These are phyloP conservation scores for Cyanoderma ruficeps DNA, from an alignment of 2,113 vertebrate species.

Conservation along the genomic window DNA sequence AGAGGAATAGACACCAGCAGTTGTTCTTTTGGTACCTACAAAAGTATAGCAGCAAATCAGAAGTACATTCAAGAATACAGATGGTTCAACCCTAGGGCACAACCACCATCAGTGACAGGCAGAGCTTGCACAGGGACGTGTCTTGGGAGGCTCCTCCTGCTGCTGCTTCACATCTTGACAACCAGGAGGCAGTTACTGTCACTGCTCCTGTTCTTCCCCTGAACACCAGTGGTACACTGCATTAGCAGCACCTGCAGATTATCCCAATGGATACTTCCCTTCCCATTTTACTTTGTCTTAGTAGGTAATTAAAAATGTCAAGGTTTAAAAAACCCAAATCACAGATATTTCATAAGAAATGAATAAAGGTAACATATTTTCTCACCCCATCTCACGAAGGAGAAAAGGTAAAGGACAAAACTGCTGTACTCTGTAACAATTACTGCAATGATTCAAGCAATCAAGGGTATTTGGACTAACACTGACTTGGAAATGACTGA, in stretches of 20 bases:
- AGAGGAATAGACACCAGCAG: slow-evolving; percentile 90
- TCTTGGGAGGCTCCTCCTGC: background rate
- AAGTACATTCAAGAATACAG: background rate
- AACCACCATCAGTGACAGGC: background rate
- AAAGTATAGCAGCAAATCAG: background rate
- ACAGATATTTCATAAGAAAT: background rate
- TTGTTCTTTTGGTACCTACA: slow-evolving; percentile 95
- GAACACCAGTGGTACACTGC: background rate
- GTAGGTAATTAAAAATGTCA: background rate
- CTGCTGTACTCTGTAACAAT: background rate
- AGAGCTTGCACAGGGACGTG: background rate
- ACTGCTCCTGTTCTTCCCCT: accelerated
- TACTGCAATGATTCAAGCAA: background rate
- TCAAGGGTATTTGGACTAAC: background rate
- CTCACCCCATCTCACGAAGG: background rate
- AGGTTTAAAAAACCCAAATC: background rate
- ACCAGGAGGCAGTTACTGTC: background rate
- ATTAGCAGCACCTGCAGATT: background rate
- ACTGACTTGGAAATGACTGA: background rate
- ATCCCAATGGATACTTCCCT: background rate
- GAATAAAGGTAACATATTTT: background rate
- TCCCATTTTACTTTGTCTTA: background rate
- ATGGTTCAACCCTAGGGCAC: background rate
- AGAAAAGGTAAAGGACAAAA: background rate
- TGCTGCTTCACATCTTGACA: background rate